Conservation (phyloP, 2,797 vertebrate species). For the Hoplostethus atlanticus region DNA sequence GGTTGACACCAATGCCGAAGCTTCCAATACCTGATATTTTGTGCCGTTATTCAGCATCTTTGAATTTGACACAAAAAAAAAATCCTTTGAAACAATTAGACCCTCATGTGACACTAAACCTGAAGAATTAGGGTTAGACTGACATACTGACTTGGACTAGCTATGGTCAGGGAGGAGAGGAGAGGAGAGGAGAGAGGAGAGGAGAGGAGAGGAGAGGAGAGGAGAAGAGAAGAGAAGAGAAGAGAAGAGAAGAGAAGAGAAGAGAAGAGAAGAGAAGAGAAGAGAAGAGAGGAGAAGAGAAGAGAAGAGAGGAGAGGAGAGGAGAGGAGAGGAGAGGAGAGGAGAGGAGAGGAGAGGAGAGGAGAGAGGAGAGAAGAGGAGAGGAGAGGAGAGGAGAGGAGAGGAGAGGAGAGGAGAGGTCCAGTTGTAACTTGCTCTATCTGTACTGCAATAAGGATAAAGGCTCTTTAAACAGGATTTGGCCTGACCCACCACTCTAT, state of each 20-base stretch:
- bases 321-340: no score
- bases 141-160: background rate
- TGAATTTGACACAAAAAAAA: conserved; percentile 15
- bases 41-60: background rate
- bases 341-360: no score
- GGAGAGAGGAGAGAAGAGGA: no score
- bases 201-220: no score
- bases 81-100: conserved; percentile 25
- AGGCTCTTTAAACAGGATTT: conserved; percentile 72
- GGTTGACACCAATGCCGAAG: background rate
- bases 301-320: no score
- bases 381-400: no score
- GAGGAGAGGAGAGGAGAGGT: conserved; percentile 21
- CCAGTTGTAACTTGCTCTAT: conserved; percentile 47
- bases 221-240: no score
- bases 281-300: no score
- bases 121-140: conserved; percentile 28
- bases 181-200: no score
- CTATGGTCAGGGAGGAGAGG: background rate
- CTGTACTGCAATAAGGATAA: conserved; percentile 65
- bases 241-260: no score
- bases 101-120: conserved; percentile 43
- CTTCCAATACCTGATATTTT: background rate
- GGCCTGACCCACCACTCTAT: conserved; percentile 66
- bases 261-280: no score